Evolutionary conservation across 2,113 vertebrate genomes (phyloP).

Genomic region (Terrapene triunguis): DNA sequence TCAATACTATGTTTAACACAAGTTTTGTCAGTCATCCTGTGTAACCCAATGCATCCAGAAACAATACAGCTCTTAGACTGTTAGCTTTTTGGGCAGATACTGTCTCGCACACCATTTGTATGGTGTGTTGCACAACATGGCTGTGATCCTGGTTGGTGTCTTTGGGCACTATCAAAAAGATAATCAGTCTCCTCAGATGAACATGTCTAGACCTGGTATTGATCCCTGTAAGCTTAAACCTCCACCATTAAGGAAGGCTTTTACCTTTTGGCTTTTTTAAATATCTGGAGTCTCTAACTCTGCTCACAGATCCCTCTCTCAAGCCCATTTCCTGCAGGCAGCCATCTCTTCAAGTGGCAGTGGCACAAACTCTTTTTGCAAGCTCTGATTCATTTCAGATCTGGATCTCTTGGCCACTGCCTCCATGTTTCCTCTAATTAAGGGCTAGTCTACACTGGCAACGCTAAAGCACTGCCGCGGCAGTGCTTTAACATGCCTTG

Average conservation of each 20-base stretch:
- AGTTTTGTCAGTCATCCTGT: background rate
- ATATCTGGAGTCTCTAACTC: background rate
- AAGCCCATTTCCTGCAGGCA: rapidly evolving
- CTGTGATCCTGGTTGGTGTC: background rate
- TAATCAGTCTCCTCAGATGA: background rate
- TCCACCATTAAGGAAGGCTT: background rate
- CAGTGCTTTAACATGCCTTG: no score
- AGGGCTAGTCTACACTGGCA: no score
- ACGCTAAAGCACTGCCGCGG: no score
- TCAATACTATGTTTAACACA: background rate
- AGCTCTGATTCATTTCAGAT: background rate
- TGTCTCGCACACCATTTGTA: background rate
- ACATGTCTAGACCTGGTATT: background rate
- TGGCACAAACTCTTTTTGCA: rapidly evolving
- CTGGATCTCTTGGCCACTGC: background rate
- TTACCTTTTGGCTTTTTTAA: background rate
- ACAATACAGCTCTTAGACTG: background rate
- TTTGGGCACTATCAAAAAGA: background rate
- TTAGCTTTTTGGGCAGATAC: background rate
- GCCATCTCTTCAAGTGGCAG: background rate
- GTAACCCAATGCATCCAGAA: background rate
- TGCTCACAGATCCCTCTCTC: rapidly evolving
- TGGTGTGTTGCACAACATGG: background rate
- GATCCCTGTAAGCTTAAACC: background rate
- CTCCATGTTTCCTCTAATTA: background rate